Conservation (phyloP, 2,797 vertebrate species). For the Hylomyscus alleni region DNA sequence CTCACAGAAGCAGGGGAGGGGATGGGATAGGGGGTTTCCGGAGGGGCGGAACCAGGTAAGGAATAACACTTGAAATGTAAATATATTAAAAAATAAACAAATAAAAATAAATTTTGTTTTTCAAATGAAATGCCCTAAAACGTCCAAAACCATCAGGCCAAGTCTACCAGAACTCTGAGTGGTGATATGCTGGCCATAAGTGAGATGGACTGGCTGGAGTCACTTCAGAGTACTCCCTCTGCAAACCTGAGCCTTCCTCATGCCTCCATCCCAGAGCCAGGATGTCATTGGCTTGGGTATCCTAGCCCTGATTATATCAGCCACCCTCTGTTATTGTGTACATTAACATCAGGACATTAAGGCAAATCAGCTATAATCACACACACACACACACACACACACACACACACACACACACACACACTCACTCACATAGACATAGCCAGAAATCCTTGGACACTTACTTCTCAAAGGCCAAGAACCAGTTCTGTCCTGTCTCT, state of each 20-base stretch:
- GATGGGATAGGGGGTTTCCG: too few species aligned
- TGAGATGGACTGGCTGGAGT: not conserved
- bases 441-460: not conserved
- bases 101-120: conserved; percentile 51
- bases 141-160: conserved; percentile 35
- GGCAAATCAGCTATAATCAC: not conserved
- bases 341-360: not conserved
- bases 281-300: not conserved
- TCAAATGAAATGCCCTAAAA: conserved; percentile 66
- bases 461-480: not conserved
- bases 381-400: not conserved
- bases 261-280: not conserved
- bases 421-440: too few species aligned
- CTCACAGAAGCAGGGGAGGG: too few species aligned
- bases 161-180: not conserved
- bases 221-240: not conserved
- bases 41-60: too few species aligned
- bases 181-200: not conserved
- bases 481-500: not conserved
- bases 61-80: too few species aligned
- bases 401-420: not conserved
- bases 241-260: not conserved
- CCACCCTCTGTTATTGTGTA: not conserved
- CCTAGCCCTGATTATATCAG: not conserved
- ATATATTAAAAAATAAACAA: too few species aligned